Evolutionary conservation across 2,797 vertebrate genomes (phyloP), one percentile per base, ranked within the genome.

Genomic region (Uromys caudimaculatus): DNA sequence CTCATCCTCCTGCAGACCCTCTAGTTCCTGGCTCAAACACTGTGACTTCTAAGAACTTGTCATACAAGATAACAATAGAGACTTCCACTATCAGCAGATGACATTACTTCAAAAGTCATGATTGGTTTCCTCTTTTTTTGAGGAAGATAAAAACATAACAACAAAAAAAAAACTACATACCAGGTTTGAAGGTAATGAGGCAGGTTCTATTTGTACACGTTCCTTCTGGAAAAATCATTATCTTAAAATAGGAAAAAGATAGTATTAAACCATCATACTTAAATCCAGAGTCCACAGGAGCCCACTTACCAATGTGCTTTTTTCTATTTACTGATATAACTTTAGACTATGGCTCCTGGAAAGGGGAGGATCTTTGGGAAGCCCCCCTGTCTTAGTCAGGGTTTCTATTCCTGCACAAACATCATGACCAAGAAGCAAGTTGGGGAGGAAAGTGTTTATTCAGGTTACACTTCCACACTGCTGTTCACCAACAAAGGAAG

Each of bases 151-250:
- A 19, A 8, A 69, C n/a, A 12, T 23, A 50, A 62, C n/a, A 64
- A 58, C 17, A 19, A 41, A 35, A 35, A 35, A 71, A 35, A 35
- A n/a, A 32, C 97, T 89, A 98, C 98, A 79, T 99, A 99, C 99
- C 99, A 98, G 99, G 99, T 97, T 99, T 99, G 98, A 99, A 99
- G 83, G 99, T 99, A 98, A 99, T 99, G 87, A 99, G 98, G 98
- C 99, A 99, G 97, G 99, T 99, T 98, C 99, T 99, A 97, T 99
- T 99, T 84, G 99, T 99, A 96, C 99, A 99, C 0, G 99, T 99
- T 97, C 99, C 99, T 97, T 99, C 99, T 92, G 99, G 99, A 98
- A 99, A 99, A 98, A 99, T 99, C 99, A 99, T 99, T 97, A 99
- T 99, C 99, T 99, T 98, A n/a, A 73, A 91, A 75, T 0, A 16